Percentiles rank a stretch among this genome's conserved stretches.
These are phyloP conservation scores for Apamea sordens DNA, from an alignment of 2,888 invertebrate genomes.

Conservation along the genomic window DNA sequence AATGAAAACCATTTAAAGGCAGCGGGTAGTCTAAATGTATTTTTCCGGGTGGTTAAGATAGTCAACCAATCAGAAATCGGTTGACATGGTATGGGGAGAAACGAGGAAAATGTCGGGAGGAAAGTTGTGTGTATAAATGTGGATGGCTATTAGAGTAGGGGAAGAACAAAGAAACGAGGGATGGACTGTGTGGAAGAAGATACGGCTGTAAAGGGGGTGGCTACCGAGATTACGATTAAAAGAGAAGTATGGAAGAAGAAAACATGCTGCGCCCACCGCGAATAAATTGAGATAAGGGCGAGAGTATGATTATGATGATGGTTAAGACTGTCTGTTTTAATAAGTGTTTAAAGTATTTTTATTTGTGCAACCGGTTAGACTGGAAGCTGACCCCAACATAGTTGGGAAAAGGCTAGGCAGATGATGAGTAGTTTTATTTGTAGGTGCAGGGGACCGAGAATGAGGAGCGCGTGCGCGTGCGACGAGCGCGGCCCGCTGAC, in stretches of 20 bases:
- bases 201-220: not conserved
- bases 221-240: not conserved
- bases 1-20: too few relatives aligned
- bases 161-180: not conserved
- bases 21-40: not conserved
- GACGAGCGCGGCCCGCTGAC: conserved; percentile 83
- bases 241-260: not conserved
- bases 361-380: too few relatives aligned
- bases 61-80: not conserved
- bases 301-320: not conserved
- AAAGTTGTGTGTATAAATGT: not conserved
- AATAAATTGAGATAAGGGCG: not conserved
- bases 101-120: not conserved
- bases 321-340: not conserved
- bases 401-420: too few relatives aligned
- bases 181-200: not conserved
- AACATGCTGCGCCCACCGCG: not conserved
- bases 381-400: too few relatives aligned
- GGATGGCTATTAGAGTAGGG: not conserved
- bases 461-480: conserved; percentile 80
- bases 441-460: conserved; percentile 81
- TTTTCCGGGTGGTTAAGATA: not conserved
- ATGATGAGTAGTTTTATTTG: not conserved
- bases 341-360: too few relatives aligned
- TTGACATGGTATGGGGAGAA: not conserved